A percentile compares a stretch with the other conserved stretches of the same genome.
Evolutionary conservation across 2,113 vertebrate species (phyloP).

Genomic region (Otocyon megalotis): DNA sequence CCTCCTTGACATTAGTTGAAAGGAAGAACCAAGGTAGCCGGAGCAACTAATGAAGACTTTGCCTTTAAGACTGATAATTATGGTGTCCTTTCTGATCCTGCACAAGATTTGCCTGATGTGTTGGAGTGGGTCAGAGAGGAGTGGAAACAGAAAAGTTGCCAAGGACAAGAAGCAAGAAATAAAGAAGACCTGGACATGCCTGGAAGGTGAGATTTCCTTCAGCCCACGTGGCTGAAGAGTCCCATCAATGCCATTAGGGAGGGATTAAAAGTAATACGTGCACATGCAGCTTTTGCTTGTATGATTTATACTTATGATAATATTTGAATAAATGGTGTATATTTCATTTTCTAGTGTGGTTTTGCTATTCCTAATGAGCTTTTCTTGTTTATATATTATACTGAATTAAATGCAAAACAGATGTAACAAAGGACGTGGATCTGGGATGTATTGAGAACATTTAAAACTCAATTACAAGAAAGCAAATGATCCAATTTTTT

Average conservation of each 20-base stretch:
- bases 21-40: accelerated
- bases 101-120: accelerated
- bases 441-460: neutral
- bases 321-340: neutral
- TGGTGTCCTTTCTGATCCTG: neutral
- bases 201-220: neutral
- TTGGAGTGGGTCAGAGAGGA: neutral
- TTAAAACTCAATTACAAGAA: neutral
- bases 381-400: neutral
- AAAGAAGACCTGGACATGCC: neutral
- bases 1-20: neutral
- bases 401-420: neutral
- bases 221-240: neutral
- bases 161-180: neutral
- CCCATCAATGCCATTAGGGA: neutral
- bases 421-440: neutral
- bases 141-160: neutral
- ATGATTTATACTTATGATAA: neutral
- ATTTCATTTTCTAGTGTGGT: neutral
- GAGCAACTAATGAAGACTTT: accelerated
- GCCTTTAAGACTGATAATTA: neutral
- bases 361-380: neutral
- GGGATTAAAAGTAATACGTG: neutral
- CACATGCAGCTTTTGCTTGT: neutral
- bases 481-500: neutral